A percentile compares a stretch with the other conserved stretches of the same genome.
phyloP scores from a whole-genome alignment of 1,140 invertebrate genomes.

The Metopolophium dirhodum region DNA sequence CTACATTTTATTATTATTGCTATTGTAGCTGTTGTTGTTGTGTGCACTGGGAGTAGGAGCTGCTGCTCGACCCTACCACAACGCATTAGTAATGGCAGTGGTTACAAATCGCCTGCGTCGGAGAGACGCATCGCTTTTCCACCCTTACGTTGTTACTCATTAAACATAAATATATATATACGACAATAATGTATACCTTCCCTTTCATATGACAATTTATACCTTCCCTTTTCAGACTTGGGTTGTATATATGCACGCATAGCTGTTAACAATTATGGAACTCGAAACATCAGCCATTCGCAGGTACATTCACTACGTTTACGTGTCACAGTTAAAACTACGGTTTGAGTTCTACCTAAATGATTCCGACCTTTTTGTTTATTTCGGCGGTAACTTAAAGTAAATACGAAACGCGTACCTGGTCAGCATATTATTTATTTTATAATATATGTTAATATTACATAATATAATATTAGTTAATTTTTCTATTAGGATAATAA shows the following conservation, averaged over 20 bases:
- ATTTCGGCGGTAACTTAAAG: no score
- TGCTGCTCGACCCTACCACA: neutral
- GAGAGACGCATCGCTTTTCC: neutral
- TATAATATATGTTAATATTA: no score
- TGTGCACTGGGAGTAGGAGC: neutral
- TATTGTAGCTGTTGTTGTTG: neutral
- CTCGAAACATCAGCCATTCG: neutral
- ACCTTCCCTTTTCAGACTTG: neutral
- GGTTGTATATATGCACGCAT: neutral
- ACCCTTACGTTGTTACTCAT: neutral
- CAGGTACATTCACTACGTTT: neutral
- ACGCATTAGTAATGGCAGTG: neutral
- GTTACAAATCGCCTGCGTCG: neutral
- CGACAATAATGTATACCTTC: neutral
- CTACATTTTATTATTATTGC: neutral
- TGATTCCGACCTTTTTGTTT: neutral
- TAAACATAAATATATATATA: neutral
- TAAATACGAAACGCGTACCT: neutral
- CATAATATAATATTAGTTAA: no score
- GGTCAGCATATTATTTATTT: neutral
- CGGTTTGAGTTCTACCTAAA: neutral
- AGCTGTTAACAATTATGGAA: neutral
- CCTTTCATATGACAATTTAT: neutral
- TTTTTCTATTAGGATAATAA: no score
- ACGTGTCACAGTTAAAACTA: neutral